Conservation (phyloP, 2,797 vertebrate species). For the Paguma larvata region DNA sequence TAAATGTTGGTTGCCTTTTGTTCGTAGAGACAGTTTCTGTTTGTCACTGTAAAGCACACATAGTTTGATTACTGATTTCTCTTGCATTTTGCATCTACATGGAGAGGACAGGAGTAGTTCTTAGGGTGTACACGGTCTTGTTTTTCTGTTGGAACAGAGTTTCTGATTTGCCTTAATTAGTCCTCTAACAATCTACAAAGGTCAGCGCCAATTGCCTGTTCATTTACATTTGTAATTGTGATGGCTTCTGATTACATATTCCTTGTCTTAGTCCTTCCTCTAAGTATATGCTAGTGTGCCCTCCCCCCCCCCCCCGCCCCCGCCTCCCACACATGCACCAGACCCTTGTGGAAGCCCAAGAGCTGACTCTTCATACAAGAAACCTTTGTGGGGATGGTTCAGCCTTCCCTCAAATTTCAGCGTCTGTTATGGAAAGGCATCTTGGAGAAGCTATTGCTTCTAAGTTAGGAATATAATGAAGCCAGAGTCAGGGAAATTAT, state of each 20-base stretch:
- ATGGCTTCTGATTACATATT: slow-evolving; percentile 89
- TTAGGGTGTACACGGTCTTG: slow-evolving; percentile 82
- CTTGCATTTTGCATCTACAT: neutral
- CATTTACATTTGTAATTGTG: slow-evolving; percentile 90
- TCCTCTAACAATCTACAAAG: slow-evolving; percentile 91
- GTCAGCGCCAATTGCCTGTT: slow-evolving; percentile 90
- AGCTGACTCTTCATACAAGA: neutral
- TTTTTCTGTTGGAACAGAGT: slow-evolving; percentile 85
- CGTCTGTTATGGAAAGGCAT: slow-evolving; percentile 67
- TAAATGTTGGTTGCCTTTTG: neutral
- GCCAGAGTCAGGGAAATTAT: slow-evolving; percentile 93
- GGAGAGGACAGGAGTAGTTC: slow-evolving; percentile 67
- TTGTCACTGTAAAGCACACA: neutral
- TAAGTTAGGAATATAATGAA: slow-evolving; percentile 90
- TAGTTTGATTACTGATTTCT: neutral
- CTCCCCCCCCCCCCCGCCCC: neutral
- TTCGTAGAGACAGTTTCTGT: neutral
- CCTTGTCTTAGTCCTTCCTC: slow-evolving; percentile 85
- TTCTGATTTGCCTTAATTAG: slow-evolving; percentile 90
- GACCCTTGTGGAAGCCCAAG: neutral
- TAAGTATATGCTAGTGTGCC: neutral
- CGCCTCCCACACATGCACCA: rapidly evolving
- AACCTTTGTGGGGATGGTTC: slow-evolving; percentile 49
- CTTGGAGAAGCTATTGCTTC: slow-evolving; percentile 67
- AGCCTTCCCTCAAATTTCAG: neutral